These are phyloP conservation scores for Acanthornis magna DNA, from an alignment of 2,797 vertebrate genomes.

Conservation along the genomic window DNA sequence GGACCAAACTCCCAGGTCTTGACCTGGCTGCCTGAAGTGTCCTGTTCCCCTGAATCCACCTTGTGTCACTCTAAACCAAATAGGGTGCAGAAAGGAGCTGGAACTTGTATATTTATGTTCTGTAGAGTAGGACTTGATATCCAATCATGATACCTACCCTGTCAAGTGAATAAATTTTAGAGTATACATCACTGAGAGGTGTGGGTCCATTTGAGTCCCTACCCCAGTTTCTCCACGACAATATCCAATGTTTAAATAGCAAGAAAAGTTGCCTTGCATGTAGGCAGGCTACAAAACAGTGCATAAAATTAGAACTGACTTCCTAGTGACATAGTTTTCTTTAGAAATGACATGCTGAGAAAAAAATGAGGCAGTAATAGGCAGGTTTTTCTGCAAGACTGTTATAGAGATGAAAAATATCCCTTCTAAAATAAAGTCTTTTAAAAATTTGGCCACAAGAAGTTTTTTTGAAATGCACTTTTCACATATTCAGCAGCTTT, in stretches of 20 bases:
- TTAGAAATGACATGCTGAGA: conserved; percentile 39
- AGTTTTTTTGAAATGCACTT: background rate
- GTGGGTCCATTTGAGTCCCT: background rate
- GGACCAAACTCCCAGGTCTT: background rate
- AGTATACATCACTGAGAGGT: background rate
- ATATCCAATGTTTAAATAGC: conserved; percentile 7
- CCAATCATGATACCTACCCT: background rate
- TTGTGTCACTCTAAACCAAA: background rate
- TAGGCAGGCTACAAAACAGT: conserved; percentile 42
- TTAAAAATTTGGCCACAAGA: background rate
- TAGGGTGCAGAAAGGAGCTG: background rate
- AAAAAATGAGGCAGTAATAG: conserved; percentile 33
- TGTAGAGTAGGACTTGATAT: background rate
- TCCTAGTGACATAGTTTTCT: conserved; percentile 57
- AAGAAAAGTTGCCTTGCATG: background rate
- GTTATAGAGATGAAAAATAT: conserved; percentile 23
- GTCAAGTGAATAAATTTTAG: background rate
- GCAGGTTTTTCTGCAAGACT: conserved; percentile 24
- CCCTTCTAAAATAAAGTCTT: background rate
- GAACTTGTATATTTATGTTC: background rate
- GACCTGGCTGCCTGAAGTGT: background rate
- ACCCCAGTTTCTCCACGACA: background rate
- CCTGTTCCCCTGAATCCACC: background rate
- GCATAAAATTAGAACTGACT: conserved; percentile 65
- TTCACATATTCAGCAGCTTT: conserved; percentile 45